Base-by-base conservation (phyloP, 2,888 invertebrate genomes). In the Orgyia antiqua region DNA sequence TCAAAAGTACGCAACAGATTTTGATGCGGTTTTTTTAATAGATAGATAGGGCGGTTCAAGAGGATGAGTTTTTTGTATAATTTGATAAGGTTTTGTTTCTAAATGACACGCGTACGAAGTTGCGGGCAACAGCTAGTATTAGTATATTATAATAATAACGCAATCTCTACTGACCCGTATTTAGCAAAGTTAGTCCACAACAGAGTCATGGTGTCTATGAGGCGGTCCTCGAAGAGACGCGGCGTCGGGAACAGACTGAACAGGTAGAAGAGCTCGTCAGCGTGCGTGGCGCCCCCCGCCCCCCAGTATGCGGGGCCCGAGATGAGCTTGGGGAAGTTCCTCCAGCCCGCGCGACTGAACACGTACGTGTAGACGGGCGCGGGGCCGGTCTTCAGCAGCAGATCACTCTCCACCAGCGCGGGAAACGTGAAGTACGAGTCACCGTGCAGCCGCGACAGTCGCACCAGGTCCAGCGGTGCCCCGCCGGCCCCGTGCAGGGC, bases 401-500 rank as follows among this genome's bases (percentile, higher is more conserved):
- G 9, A 7, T 42, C 39, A 0, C 46, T 48, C 33, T 61, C 60
- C 10, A 33, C 38, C 8, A 47, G 13, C 0, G 38, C 28, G 0
- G 56, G 53, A 24, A 41, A 50, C 3, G 43, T 46, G 9, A 58
- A 49, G 25, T 47, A 44, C 1, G 43, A 27, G 1, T 59, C 56
- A 1, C 56, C 55, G 10, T 33, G 25, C 20, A 43, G 42, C 13
- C 36, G 39, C 0, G 57, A 77, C 55, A 24, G 64, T 63, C 56
- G 67, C 4, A 28, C 11, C 42, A 4, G 56, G 19, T 31, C 68
- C 63, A 36, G 68, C 58, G 13, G 72, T 53, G 32, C 62, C 51
- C 10, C 68, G 10, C 39, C 31, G 62, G 51, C 73, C 42, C 42
- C 45, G 1, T 76, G 82, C 12, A 76, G 2, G 58, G 63, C 51